Conservation (phyloP, 2,888 invertebrate species). For the Cryptocephalus primarius region DNA sequence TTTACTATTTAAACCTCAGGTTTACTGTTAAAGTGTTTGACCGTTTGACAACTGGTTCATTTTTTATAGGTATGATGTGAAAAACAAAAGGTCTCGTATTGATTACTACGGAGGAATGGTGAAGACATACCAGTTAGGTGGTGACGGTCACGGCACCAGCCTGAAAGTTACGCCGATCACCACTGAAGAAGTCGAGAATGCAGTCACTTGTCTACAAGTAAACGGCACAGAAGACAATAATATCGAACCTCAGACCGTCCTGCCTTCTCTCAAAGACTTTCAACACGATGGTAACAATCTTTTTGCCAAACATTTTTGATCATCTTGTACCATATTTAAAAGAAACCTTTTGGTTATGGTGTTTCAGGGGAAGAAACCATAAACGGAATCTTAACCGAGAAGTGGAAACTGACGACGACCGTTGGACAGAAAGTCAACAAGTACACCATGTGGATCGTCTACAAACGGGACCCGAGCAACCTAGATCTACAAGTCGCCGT, state of each 20-base stretch:
- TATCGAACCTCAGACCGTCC: slow-evolving; percentile 61
- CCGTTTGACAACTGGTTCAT: neutral
- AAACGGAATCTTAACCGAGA: slow-evolving; percentile 59
- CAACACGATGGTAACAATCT: slow-evolving; percentile 42
- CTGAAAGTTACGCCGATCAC: slow-evolving; percentile 80
- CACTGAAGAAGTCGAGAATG: slow-evolving; percentile 59
- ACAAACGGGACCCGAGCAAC: slow-evolving; percentile 48
- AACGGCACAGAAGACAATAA: slow-evolving; percentile 57
- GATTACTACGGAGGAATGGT: slow-evolving; percentile 95
- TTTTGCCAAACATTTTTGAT: neutral
- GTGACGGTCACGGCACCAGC: slow-evolving; percentile 55
- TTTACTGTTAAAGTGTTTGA: too few species aligned
- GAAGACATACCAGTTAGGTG: slow-evolving; percentile 75
- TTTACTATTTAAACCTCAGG: too few species aligned
- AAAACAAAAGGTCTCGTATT: slow-evolving; percentile 68
- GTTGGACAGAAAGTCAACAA: slow-evolving; percentile 75
- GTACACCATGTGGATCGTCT: slow-evolving; percentile 80
- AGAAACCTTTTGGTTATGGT: neutral
- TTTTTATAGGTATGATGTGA: slow-evolving; percentile 54
- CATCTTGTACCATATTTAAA: too few species aligned
- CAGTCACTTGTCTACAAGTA: slow-evolving; percentile 70
- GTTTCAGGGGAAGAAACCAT: slow-evolving; percentile 51
- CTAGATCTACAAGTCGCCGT: slow-evolving; percentile 44
- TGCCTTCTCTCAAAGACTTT: slow-evolving; percentile 74
- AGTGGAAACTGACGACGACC: slow-evolving; percentile 61